These are phyloP conservation scores for Porites lutea DNA, from an alignment of 64 coral and sea anemone species.

Conservation along the genomic window DNA sequence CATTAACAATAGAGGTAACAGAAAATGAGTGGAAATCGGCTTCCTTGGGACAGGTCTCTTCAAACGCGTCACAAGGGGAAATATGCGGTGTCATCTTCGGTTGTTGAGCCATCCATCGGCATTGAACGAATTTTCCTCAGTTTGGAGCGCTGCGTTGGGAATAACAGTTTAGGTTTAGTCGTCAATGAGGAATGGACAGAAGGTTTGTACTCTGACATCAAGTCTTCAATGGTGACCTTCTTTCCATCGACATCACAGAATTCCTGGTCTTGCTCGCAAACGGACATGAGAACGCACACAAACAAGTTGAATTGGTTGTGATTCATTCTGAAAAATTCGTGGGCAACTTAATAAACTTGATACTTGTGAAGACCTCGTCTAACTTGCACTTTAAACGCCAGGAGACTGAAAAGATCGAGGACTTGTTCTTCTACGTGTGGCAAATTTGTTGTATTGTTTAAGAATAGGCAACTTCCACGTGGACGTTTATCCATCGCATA, in stretches of 20 bases:
- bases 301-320: not conserved
- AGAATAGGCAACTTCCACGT: conserved; percentile 2
- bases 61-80: not conserved
- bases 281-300: not conserved
- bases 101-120: not conserved
- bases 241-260: not conserved
- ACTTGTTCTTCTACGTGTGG: not conserved
- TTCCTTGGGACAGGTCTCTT: not conserved
- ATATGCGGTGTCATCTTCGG: not conserved
- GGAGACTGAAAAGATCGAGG: not conserved
- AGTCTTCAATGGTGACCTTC: not conserved
- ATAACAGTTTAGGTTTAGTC: conserved; percentile 14
- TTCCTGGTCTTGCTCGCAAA: not conserved
- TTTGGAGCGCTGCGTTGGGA: not conserved
- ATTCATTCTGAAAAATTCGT: conserved; percentile 1
- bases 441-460: not conserved
- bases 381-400: not conserved
- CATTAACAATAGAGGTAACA: not conserved
- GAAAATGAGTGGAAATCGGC: not conserved
- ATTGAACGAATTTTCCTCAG: not conserved
- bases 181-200: not conserved
- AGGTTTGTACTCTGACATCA: not conserved
- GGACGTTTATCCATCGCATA: not conserved
- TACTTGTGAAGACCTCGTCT: not conserved
- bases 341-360: not conserved